Percentiles rank a stretch among this genome's conserved stretches.
Conservation (phyloP, 2,888 invertebrate genomes). For the Nephrotoma guestfalica region DNA sequence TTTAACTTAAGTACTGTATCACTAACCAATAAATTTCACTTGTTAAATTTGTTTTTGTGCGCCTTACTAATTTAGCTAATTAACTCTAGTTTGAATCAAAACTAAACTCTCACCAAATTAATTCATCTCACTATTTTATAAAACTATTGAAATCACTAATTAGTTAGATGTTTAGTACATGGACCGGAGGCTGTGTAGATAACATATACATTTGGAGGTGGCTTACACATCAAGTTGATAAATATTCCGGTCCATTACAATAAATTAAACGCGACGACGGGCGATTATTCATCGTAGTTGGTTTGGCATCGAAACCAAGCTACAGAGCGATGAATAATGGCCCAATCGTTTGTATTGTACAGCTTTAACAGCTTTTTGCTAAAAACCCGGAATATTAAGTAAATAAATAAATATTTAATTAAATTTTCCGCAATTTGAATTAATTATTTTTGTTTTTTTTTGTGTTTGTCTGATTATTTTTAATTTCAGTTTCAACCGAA, state of each 20-base stretch:
- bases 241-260: neutral
- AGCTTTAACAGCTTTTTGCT: neutral
- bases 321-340: neutral
- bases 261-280: neutral
- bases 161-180: neutral
- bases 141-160: neutral
- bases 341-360: neutral
- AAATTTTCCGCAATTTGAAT: neutral
- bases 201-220: neutral
- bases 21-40: neutral
- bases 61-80: neutral
- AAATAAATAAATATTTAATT: slow-evolving; percentile 1
- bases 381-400: neutral
- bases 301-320: neutral
- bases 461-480: slow-evolving; percentile 11
- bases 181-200: neutral
- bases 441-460: neutral
- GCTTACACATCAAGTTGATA: neutral
- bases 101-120: neutral
- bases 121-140: neutral
- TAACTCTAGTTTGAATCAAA: neutral
- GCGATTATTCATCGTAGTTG: neutral
- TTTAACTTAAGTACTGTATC: neutral
- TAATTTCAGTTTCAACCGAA: slow-evolving; percentile 53
- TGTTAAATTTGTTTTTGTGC: neutral